Conservation (phyloP, 2,888 invertebrate genomes). For the Euclidia mi region DNA sequence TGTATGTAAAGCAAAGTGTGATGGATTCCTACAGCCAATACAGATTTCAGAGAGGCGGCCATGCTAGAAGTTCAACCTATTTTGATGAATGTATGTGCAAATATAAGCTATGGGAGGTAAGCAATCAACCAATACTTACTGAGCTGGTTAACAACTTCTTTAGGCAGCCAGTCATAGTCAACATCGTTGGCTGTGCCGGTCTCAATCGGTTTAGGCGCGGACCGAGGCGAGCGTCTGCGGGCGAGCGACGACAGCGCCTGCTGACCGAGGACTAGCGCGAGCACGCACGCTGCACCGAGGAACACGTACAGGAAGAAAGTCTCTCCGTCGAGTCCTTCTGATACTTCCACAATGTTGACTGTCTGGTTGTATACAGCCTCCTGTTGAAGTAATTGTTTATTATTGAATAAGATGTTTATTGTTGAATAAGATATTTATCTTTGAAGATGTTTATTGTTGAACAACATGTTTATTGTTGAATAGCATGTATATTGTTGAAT, state of each 20-base stretch:
- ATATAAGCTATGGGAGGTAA: too few relatives aligned
- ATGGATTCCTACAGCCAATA: too few relatives aligned
- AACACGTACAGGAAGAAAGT: constrained; percentile 99
- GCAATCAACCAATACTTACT: too few relatives aligned
- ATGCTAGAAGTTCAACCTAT: too few relatives aligned
- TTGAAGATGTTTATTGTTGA: too few relatives aligned
- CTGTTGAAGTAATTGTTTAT: constrained; percentile 80
- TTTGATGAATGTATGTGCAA: too few relatives aligned
- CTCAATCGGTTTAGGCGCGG: constrained; percentile 93
- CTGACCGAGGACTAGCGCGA: constrained; percentile 96
- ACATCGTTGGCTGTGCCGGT: constrained; percentile 98
- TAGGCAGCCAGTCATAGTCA: constrained; percentile 99
- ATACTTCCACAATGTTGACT: constrained; percentile 98
- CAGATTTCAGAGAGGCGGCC: too few relatives aligned
- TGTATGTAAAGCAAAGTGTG: too few relatives aligned
- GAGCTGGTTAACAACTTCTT: constrained; percentile 95
- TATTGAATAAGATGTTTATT: neutral
- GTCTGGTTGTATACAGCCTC: constrained; percentile 99
- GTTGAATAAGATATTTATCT: too few relatives aligned
- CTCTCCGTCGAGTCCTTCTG: constrained; percentile 99
- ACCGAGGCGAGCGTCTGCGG: constrained; percentile 91
- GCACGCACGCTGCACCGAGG: constrained; percentile 96
- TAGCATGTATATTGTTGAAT: too few relatives aligned
- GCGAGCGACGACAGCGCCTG: constrained; percentile 96
- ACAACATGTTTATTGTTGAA: too few relatives aligned